These are phyloP conservation scores for Andrena hattorfiana DNA, from an alignment of 2,888 invertebrate genomes.

Conservation along the genomic window DNA sequence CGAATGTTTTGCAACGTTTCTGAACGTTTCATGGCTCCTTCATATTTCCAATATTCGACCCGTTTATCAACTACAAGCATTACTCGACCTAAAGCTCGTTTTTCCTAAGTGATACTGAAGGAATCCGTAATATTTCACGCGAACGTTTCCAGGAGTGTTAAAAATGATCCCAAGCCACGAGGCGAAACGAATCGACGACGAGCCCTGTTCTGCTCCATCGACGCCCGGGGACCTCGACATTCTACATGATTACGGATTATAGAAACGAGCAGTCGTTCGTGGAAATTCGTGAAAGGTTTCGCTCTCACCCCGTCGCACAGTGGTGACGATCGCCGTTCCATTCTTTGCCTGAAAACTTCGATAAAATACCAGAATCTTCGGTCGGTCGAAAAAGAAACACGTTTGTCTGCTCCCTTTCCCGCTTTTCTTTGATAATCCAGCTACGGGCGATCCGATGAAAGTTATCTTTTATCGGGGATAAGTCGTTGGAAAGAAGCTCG, in stretches of 20 bases:
- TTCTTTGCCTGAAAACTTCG: constrained; percentile 55
- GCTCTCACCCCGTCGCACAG: constrained; percentile 25
- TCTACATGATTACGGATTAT: constrained; percentile 47
- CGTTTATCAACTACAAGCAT: background rate
- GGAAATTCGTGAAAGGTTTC: constrained; percentile 60
- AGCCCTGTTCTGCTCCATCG: constrained; percentile 17
- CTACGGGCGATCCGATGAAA: constrained; percentile 38
- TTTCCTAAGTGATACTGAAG: background rate
- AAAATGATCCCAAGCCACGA: constrained; percentile 10
- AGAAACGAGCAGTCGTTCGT: constrained; percentile 65
- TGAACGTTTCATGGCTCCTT: background rate
- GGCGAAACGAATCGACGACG: constrained; percentile 36
- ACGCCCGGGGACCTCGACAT: constrained; percentile 14
- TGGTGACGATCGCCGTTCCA: constrained; percentile 40
- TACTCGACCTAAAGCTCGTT: background rate
- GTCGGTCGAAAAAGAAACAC: constrained; percentile 34
- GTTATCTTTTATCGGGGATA: constrained; percentile 46
- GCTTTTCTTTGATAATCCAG: constrained; percentile 55
- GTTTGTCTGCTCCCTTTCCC: constrained; percentile 35
- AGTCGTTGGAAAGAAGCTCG: constrained; percentile 32
- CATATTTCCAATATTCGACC: background rate
- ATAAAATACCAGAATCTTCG: constrained; percentile 44
- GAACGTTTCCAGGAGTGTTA: constrained; percentile 15
- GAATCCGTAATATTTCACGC: background rate
- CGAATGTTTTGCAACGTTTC: background rate